Evolutionary conservation across 2,888 invertebrate genomes (phyloP).

Genomic region (Teleogryllus oceanicus): DNA sequence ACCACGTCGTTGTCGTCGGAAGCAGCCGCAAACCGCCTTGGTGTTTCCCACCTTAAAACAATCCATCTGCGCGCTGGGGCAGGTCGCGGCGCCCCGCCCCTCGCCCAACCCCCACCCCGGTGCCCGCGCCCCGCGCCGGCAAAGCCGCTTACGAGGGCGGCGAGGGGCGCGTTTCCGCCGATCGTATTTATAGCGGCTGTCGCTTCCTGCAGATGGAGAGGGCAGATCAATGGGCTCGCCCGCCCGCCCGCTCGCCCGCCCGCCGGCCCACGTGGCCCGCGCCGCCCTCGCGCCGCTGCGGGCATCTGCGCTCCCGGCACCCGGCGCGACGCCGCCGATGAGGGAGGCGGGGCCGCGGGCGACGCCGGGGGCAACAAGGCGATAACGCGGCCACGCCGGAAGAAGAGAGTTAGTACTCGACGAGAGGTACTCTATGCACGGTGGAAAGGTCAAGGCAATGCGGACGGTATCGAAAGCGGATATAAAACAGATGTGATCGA

Average conservation of each 20-base stretch:
- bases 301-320: neutral
- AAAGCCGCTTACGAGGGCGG: neutral
- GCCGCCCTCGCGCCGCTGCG: neutral
- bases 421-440: neutral
- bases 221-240: neutral
- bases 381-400: neutral
- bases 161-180: slow-evolving; percentile 1
- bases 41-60: too few relatives aligned
- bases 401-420: neutral
- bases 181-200: slow-evolving; percentile 18
- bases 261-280: neutral
- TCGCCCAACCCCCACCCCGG: neutral
- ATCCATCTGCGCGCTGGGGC: too few relatives aligned
- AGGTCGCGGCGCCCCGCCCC: neutral
- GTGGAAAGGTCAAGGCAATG: too few relatives aligned
- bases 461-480: too few relatives aligned
- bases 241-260: neutral
- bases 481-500: too few relatives aligned
- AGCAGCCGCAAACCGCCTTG: too few relatives aligned
- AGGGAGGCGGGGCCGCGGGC: neutral
- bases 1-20: too few relatives aligned
- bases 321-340: neutral
- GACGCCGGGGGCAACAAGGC: neutral
- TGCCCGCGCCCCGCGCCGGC: neutral
- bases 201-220: slow-evolving; percentile 18